Conservation (phyloP, 2,797 vertebrate species). For the Tenualosa ilisha region DNA sequence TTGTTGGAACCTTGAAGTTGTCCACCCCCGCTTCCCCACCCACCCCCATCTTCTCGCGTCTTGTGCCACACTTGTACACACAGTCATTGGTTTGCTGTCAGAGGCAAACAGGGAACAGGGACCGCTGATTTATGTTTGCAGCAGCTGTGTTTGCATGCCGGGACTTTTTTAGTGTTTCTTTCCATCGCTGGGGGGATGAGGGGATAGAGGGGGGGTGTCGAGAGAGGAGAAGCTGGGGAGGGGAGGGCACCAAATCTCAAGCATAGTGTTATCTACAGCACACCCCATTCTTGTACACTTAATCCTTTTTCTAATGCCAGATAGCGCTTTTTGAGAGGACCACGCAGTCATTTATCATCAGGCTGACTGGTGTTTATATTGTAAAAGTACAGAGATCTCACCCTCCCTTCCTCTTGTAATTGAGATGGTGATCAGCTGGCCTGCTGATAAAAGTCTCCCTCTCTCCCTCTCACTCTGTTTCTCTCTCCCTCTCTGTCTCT, state of each 20-base stretch:
- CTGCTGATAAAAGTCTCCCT: conserved; percentile 19
- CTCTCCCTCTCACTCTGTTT: not conserved
- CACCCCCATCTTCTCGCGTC: not conserved
- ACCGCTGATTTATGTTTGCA: conserved; percentile 10
- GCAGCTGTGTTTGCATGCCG: conserved; percentile 31
- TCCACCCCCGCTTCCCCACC: not conserved
- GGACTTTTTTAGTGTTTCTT: conserved; percentile 11
- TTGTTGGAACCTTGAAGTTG: not conserved
- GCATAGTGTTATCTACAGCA: not conserved
- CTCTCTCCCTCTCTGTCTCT: not conserved
- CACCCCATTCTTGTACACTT: not conserved
- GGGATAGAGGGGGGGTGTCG: not conserved
- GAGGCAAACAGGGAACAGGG: conserved; percentile 6
- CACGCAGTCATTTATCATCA: not conserved
- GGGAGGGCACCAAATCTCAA: not conserved
- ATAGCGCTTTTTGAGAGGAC: not conserved
- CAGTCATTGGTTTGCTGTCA: conserved; percentile 2
- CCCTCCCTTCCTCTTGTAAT: conserved; percentile 11
- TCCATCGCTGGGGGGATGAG: not conserved
- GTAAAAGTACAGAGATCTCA: not conserved
- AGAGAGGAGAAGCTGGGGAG: not conserved
- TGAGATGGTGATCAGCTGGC: conserved; percentile 14
- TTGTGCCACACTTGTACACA: conserved; percentile 2
- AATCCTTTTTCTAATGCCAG: not conserved
- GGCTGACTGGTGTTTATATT: not conserved